Evolutionary conservation across 2,113 vertebrate genomes (phyloP).

Genomic region (Seriola aureovittata): DNA sequence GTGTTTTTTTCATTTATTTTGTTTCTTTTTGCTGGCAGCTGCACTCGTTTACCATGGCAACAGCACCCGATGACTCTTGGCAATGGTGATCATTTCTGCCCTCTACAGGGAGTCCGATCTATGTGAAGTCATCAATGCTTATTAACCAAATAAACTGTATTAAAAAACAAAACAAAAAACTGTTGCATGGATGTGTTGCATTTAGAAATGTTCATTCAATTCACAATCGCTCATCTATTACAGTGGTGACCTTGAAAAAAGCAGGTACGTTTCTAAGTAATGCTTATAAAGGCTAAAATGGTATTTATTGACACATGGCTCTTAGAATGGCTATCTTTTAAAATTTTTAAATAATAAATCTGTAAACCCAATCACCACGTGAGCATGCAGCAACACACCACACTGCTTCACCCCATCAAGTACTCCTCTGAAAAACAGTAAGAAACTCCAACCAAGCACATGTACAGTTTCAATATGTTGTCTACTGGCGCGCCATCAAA

Average conservation of each 20-base stretch:
- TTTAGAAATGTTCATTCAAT: constrained; percentile 62
- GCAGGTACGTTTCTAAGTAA: constrained; percentile 51
- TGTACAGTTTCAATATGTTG: constrained; percentile 41
- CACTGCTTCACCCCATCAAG: constrained; percentile 47
- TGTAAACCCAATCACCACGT: constrained; percentile 52
- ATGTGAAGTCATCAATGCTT: constrained; percentile 22
- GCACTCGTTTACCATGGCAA: constrained; percentile 43
- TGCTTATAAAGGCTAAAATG: constrained; percentile 79
- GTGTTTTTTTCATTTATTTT: background rate
- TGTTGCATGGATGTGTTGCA: constrained; percentile 46
- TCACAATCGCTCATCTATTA: constrained; percentile 18
- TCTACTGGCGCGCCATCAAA: constrained; percentile 28
- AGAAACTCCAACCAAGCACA: constrained; percentile 33
- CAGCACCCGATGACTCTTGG: constrained; percentile 42
- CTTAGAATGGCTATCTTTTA: constrained; percentile 66
- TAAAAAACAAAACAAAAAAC: background rate
- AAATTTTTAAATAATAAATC: constrained; percentile 47
- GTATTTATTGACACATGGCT: constrained; percentile 78
- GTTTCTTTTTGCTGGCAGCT: constrained; percentile 13
- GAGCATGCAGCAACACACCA: constrained; percentile 48
- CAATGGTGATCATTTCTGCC: background rate
- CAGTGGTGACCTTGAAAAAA: constrained; percentile 41
- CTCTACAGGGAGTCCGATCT: constrained; percentile 1
- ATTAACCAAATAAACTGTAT: background rate
- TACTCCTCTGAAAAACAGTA: constrained; percentile 43